Percentiles rank a stretch among this genome's conserved stretches.
Evolutionary conservation across 1,140 invertebrate genomes (phyloP).

Genomic region (Macrobrachium rosenbergii): DNA sequence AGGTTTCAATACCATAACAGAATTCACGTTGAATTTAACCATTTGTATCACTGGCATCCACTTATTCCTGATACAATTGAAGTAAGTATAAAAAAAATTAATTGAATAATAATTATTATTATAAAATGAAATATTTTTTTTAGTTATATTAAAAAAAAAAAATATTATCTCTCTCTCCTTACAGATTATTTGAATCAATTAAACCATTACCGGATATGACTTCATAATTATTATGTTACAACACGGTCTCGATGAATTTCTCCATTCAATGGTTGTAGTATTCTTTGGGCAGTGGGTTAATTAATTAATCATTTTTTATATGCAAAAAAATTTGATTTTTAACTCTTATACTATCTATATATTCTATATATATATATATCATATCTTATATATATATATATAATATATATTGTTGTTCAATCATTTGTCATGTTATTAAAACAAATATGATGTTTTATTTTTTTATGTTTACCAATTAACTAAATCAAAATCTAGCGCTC

Average conservation of each 20-base stretch:
- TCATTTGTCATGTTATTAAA: too few species aligned
- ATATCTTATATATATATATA: too few species aligned
- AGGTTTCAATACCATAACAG: constrained; percentile 71
- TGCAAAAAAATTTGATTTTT: too few species aligned
- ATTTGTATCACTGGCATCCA: constrained; percentile 73
- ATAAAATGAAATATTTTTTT: too few species aligned
- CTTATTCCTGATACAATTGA: constrained; percentile 70
- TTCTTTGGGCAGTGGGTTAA: constrained; percentile 70
- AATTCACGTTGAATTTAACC: constrained; percentile 71
- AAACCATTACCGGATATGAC: constrained; percentile 70
- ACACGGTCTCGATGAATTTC: constrained; percentile 70
- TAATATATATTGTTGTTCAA: too few species aligned
- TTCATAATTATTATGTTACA: too few species aligned
- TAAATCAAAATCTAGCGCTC: constrained; percentile 69
- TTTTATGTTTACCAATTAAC: constrained; percentile 57
- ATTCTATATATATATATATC: too few species aligned
- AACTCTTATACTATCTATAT: too few species aligned
- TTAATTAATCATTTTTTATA: too few species aligned
- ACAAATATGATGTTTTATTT: too few species aligned
- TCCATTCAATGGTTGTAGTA: constrained; percentile 69
- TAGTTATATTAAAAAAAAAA: too few species aligned
- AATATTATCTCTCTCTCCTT: constrained; percentile 3
- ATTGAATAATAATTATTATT: too few species aligned
- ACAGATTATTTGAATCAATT: constrained; percentile 68
- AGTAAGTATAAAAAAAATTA: constrained; percentile 13